Evolutionary conservation across 2,797 vertebrate species (phyloP).

Genomic region (Molossus alvarezi): DNA sequence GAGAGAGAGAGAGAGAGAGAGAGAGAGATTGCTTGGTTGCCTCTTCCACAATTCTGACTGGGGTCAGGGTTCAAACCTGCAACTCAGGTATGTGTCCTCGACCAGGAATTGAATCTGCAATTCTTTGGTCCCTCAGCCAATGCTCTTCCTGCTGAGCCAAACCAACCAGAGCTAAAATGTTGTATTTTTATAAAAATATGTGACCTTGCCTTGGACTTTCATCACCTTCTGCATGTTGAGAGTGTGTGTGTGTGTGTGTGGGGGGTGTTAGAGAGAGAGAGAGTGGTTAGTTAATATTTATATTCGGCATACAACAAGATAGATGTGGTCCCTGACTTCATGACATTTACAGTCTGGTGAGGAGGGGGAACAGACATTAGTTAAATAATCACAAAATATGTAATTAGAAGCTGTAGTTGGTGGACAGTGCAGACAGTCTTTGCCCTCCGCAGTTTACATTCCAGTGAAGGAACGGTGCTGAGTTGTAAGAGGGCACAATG

Average conservation of each 20-base stretch:
- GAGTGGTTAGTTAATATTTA: not conserved
- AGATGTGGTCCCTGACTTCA: not conserved
- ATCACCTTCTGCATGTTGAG: not conserved
- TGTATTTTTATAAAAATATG: constrained; percentile 29
- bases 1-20: too few relatives aligned
- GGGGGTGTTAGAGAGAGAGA: not conserved
- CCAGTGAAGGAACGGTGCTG: not conserved
- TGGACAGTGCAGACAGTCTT: not conserved
- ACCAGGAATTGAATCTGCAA: too few relatives aligned
- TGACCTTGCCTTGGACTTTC: not conserved
- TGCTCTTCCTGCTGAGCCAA: too few relatives aligned
- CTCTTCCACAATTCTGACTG: too few relatives aligned
- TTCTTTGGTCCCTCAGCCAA: too few relatives aligned
- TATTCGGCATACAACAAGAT: not conserved
- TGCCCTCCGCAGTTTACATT: not conserved
- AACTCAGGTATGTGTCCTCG: too few relatives aligned
- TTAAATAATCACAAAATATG: not conserved
- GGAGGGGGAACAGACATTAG: not conserved
- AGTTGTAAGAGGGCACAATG: not conserved
- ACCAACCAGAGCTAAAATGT: too few relatives aligned
- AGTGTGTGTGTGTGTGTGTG: not conserved
- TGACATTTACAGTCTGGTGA: not conserved
- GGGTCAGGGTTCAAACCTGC: too few relatives aligned
- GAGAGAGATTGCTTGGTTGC: too few relatives aligned
- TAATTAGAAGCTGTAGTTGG: not conserved